Evolutionary conservation across 1,140 invertebrate genomes (phyloP).

Genomic region (Zeugodacus cucurbitae): DNA sequence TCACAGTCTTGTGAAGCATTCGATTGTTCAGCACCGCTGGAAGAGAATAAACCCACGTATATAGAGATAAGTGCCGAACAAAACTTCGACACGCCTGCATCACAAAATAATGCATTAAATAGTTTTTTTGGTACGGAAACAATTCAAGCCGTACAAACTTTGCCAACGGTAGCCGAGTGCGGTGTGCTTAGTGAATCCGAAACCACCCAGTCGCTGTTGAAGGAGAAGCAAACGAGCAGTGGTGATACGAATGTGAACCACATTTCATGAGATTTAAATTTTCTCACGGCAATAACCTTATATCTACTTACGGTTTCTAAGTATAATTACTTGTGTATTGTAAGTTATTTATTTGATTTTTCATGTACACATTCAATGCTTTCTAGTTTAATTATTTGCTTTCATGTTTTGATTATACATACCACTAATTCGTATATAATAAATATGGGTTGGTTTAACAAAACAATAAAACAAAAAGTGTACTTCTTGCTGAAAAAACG

Average conservation of each 20-base stretch:
- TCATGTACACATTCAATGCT: neutral
- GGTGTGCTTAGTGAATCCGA: neutral
- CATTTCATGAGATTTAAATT: neutral
- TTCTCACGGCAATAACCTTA: neutral
- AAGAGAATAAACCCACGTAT: constrained; percentile 53
- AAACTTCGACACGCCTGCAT: constrained; percentile 60
- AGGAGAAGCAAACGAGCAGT: neutral
- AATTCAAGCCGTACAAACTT: neutral
- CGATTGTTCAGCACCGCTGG: constrained; percentile 32
- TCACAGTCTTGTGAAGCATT: constrained; percentile 64
- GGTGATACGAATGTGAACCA: neutral
- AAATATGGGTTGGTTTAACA: neutral
- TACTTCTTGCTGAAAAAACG: too few species aligned
- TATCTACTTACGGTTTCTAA: neutral
- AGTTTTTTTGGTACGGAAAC: constrained; percentile 58
- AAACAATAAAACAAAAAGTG: too few species aligned
- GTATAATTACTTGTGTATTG: neutral
- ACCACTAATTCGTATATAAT: neutral
- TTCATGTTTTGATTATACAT: neutral
- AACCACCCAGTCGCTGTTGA: neutral
- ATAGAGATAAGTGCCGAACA: constrained; percentile 67
- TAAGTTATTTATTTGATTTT: neutral
- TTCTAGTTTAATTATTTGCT: neutral
- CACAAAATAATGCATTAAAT: constrained; percentile 61
- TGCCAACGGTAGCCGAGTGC: neutral